These are phyloP conservation scores for Rhinatrema bivittatum DNA, from an alignment of 2,797 vertebrate genomes.

Conservation along the genomic window DNA sequence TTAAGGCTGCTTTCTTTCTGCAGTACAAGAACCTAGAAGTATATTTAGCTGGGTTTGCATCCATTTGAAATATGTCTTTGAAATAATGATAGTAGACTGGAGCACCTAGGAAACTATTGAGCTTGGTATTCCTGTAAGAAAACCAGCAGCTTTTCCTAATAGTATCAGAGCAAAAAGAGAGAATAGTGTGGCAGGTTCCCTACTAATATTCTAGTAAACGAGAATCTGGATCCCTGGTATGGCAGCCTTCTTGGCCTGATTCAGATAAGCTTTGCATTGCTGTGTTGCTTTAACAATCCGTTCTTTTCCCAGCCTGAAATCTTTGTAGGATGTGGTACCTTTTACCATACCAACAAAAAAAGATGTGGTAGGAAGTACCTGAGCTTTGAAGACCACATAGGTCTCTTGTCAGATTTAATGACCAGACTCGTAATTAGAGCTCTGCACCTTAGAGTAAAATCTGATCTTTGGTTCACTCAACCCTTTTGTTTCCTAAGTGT, in stretches of 20 bases:
- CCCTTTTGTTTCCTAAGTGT: too few species aligned
- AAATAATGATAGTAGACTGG: conserved; percentile 34
- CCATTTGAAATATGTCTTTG: conserved; percentile 33
- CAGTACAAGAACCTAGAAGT: conserved; percentile 16
- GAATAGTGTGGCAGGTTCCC: neutral
- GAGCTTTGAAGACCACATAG: too few species aligned
- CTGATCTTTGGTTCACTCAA: too few species aligned
- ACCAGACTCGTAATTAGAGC: too few species aligned
- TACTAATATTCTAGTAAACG: conserved; percentile 18
- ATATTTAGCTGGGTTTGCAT: conserved; percentile 25
- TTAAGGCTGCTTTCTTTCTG: conserved; percentile 5
- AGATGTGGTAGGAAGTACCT: too few species aligned
- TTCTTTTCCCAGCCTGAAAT: neutral
- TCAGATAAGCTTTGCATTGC: neutral
- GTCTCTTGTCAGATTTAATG: too few species aligned
- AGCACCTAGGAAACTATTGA: conserved; percentile 31
- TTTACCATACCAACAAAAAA: too few species aligned
- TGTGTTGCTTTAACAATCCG: neutral
- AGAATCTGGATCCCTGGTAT: neutral
- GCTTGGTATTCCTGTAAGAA: conserved; percentile 17
- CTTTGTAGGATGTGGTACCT: too few species aligned
- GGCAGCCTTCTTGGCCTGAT: neutral
- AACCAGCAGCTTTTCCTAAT: too few species aligned
- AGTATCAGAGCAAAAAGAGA: conserved; percentile 8
- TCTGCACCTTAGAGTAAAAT: too few species aligned